Percentiles rank a stretch among this genome's conserved stretches.
Conservation (phyloP, 2,797 vertebrate species). For the Sebastes reedi region DNA sequence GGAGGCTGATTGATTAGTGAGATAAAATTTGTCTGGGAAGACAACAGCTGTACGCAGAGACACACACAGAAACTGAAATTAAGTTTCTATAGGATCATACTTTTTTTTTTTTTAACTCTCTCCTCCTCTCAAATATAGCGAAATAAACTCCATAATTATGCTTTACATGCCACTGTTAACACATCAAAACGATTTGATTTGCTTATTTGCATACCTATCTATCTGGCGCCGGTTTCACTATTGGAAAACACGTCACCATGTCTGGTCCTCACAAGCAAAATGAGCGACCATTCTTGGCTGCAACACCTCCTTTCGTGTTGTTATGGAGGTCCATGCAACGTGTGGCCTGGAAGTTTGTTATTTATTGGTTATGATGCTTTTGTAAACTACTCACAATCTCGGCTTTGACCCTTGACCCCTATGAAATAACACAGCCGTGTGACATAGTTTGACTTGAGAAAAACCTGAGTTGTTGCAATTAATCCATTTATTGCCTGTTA, state of each 20-base stretch:
- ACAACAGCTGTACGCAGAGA: conserved; percentile 58
- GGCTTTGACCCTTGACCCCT: not conserved
- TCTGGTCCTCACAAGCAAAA: not conserved
- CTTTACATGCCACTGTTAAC: conserved; percentile 1
- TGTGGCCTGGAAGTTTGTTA: not conserved
- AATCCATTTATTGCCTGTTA: not conserved
- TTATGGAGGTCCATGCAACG: not conserved
- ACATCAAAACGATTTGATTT: conserved; percentile 17
- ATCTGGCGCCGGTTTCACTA: not conserved
- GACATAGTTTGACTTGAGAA: not conserved
- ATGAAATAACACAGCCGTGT: not conserved
- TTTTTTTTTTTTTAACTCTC: not conserved
- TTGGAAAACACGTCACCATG: not conserved
- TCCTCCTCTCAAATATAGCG: conserved; percentile 4
- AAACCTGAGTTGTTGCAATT: not conserved
- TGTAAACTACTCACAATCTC: not conserved
- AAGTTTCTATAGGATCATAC: not conserved
- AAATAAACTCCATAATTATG: not conserved
- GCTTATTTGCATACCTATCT: not conserved
- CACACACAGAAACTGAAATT: conserved; percentile 35
- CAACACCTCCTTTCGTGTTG: not conserved
- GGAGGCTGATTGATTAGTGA: conserved; percentile 75
- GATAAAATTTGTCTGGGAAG: conserved; percentile 67
- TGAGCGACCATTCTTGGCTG: not conserved
- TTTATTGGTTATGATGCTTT: not conserved